Evolutionary conservation across 2,113 vertebrate species (phyloP).

Genomic region (Tonatia bakeri): DNA sequence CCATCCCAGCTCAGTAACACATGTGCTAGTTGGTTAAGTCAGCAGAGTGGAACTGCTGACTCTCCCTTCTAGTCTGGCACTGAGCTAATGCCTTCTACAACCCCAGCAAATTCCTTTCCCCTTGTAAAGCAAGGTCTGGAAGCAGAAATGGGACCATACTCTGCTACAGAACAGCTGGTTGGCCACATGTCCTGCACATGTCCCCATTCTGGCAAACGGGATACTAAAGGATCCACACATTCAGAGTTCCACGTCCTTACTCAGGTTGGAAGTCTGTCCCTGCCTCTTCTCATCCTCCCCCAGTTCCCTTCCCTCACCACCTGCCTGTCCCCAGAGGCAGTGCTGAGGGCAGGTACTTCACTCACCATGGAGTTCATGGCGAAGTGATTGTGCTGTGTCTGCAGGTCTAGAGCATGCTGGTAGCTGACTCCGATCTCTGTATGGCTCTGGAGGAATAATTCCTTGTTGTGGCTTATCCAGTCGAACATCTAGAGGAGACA

Average conservation of each 20-base stretch:
- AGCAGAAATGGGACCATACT: neutral
- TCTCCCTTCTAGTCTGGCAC: neutral
- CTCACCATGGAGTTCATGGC: slow-evolving; percentile 99
- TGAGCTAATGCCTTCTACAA: neutral
- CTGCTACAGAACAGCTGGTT: neutral
- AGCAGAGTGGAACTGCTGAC: neutral
- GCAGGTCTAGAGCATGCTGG: slow-evolving; percentile 96
- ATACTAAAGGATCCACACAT: neutral
- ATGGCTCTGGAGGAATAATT: slow-evolving; percentile 96
- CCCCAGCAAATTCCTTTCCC: neutral
- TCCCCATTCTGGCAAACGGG: neutral
- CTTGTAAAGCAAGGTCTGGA: neutral
- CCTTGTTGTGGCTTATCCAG: slow-evolving; percentile 99
- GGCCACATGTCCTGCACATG: neutral
- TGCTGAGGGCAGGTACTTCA: neutral
- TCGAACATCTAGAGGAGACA: slow-evolving; percentile 92
- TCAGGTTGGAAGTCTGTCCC: neutral
- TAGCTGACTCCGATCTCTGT: slow-evolving; percentile 96
- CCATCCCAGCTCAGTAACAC: neutral
- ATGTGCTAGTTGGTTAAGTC: neutral
- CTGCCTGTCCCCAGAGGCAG: rapidly evolving
- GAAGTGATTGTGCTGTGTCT: slow-evolving; percentile 99
- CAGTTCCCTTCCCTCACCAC: neutral
- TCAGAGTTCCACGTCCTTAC: neutral
- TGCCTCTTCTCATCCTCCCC: rapidly evolving